phyloP scores from a whole-genome alignment of 1,140 invertebrate genomes.

The Mycetomoellerius zeteki region DNA sequence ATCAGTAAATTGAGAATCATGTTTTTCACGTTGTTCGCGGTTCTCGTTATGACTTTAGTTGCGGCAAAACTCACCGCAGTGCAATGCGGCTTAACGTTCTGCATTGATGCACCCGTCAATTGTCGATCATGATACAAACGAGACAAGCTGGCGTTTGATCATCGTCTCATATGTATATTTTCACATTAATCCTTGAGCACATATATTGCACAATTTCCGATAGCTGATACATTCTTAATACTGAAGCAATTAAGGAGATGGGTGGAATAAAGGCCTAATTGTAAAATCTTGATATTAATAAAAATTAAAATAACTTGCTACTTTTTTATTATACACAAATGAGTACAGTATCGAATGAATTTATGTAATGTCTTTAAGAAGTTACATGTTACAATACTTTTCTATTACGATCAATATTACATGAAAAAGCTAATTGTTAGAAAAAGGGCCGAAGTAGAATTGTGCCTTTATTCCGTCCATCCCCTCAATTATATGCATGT shows the following conservation, averaged over 20 bases:
- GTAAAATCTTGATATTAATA: too few species aligned
- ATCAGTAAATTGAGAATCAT: slow-evolving; percentile 39
- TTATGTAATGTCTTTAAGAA: too few species aligned
- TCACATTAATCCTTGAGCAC: not conserved
- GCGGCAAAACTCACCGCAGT: slow-evolving; percentile 39
- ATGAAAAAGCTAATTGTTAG: too few species aligned
- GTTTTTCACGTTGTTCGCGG: slow-evolving; percentile 42
- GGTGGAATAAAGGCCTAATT: too few species aligned
- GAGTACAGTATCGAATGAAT: too few species aligned
- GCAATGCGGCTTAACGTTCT: slow-evolving; percentile 38
- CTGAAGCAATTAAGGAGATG: too few species aligned
- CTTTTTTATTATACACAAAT: too few species aligned
- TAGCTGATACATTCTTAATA: not conserved
- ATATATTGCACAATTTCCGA: not conserved
- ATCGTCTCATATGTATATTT: not conserved
- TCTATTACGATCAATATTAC: too few species aligned
- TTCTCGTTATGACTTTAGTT: slow-evolving; percentile 56
- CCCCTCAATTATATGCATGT: not conserved
- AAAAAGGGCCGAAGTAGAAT: too few species aligned
- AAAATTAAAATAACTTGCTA: too few species aligned
- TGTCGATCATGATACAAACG: slow-evolving; percentile 31
- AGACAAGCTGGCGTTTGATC: slow-evolving; percentile 2
- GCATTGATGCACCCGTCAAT: slow-evolving; percentile 50
- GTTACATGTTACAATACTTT: too few species aligned
- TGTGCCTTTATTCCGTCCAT: too few species aligned